Evolutionary conservation across 2,797 vertebrate species (phyloP), one percentile per base, ranked within the genome.

Genomic region (Buceros bicornis): DNA sequence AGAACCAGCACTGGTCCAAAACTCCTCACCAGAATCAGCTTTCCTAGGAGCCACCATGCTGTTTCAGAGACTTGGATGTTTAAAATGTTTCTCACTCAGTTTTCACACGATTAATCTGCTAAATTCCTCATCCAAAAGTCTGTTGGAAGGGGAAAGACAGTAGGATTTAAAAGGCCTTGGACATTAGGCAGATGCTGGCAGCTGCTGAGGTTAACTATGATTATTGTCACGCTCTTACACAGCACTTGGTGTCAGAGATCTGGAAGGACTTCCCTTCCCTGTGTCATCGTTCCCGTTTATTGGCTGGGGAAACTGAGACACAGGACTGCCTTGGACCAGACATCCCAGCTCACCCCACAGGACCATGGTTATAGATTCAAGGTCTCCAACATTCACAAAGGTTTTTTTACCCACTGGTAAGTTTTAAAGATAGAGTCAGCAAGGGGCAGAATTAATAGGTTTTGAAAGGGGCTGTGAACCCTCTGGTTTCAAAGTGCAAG

Each of bases 1-100:
- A 86, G 93, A 97, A 90, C 96, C 96, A 97, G 93, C 95, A 97
- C 94, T 97, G 96, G 93, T 93, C 83, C 95, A 95, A 95, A 96
- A 93, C 73, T 61, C 53, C 29, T 74, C 45, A 9, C 82, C 70
- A 43, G 66, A 73, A 82, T 96, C 60, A 79, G 70, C 43, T 95
- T 96, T 86, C 37, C 51, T 87, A 65, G 67, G 50, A 88, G 22
- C 13, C 67, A 56, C 48, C 53, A 45, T 35, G 24, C 10, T 93
- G 14, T 77, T 82, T 78, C 70, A 78, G 54, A 76, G 35, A 67
- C 89, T 94, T 85, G 87, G 79, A 76, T 64, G n/a, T 67, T 77
- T 51, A 21, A 61, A 60, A 53, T 6, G 1, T 64, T 91, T 90
- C 71, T 93, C 69, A 66, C 26, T 51, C 28, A 22, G 21, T 76